These are phyloP conservation scores for Xiphophorus birchmanni DNA, from an alignment of 2,797 vertebrate genomes.

Conservation along the genomic window DNA sequence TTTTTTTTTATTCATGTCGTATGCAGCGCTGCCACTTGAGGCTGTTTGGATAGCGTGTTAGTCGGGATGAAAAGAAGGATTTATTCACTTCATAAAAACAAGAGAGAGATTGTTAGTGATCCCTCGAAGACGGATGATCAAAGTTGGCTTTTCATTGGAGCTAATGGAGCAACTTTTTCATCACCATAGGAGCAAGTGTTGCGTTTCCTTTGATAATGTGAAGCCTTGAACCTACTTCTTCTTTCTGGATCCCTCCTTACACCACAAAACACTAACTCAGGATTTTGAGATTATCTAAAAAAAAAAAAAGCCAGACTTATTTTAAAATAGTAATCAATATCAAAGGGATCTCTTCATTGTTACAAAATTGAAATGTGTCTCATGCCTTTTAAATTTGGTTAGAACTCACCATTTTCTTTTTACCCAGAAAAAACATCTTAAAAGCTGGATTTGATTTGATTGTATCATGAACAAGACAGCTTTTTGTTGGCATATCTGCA, in stretches of 20 bases:
- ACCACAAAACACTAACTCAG: not conserved
- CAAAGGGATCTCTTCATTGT: no score
- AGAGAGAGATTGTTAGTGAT: not conserved
- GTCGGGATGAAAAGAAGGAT: not conserved
- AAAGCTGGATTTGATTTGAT: not conserved
- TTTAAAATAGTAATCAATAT: not conserved
- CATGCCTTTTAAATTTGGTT: not conserved
- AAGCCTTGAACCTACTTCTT: not conserved
- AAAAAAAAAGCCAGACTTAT: not conserved
- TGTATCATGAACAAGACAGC: no score
- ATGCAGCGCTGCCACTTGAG: constrained; percentile 1
- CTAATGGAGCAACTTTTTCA: not conserved
- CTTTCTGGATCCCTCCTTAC: not conserved
- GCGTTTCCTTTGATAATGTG: not conserved
- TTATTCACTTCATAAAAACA: not conserved
- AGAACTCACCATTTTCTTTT: not conserved
- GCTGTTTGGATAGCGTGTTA: not conserved
- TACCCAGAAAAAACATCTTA: not conserved
- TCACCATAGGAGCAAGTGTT: not conserved
- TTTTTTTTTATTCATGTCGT: not conserved
- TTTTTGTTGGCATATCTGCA: no score
- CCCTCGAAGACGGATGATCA: not conserved
- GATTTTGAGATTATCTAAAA: not conserved
- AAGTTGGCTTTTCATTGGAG: not conserved
- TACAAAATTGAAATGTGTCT: not conserved